Evolutionary conservation across 1,140 invertebrate genomes (phyloP), one percentile per base, ranked within the genome.

Genomic region (Drosophila kohkoa): DNA sequence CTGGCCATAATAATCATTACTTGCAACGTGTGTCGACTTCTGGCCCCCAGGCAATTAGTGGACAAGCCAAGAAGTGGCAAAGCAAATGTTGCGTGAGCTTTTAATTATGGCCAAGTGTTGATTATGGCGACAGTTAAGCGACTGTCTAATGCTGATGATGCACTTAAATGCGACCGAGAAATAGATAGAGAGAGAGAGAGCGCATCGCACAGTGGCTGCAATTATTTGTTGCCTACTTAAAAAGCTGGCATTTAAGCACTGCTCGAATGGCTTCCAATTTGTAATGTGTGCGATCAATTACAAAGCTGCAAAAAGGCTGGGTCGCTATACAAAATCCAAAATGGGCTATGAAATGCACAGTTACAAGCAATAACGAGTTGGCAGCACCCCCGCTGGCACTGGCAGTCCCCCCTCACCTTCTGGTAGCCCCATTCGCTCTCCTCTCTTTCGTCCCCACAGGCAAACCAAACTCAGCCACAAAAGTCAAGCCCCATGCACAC

Each of bases 1-100:
- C 65, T 77, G 75, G 67, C 69, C 77, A 85, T 89, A 89, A 89
- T 88, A 88, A 89, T 88, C 77, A 72, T 89, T 81, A 88, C 57
- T 81, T 89, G 85, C 77, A 89, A 35, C 69, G 46, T 52, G 64
- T 55, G 57, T 65, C 71, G 46, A 10, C 15, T 38, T 62, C 30
- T 51, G 38, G 54, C 51, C 13, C 51, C n/a, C 52, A 16, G 62
- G 70, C 85, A 88, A 88, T 83, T 88, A 87, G 73, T 77, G 66
- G 35, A 38, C 35, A 38, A 80, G 75, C 60, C 75, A 80, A 69
- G 60, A 66, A 52, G 54, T 69, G 65, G 57, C 51, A 20, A 10
- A 38, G 54, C 55, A 76, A 77, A 78, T 77, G 77, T 54, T 81
- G 52, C 62, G 45, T 77, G 62, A 66, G 77, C 74, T 63, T 70